Conservation (phyloP, 2,797 vertebrate genomes). For the Pangasius sanitwongsei region DNA sequence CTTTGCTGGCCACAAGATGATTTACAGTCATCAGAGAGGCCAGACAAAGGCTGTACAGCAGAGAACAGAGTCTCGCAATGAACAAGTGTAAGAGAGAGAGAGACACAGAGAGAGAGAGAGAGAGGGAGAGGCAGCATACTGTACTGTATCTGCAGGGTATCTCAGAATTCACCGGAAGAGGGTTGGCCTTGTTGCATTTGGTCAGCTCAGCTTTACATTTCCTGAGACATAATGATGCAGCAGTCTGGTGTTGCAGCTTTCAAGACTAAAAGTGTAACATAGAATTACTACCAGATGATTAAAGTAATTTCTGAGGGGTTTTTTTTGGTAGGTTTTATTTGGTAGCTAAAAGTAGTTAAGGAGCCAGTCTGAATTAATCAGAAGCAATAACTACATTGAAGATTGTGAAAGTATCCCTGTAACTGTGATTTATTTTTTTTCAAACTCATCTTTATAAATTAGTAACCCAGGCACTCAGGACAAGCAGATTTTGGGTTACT, state of each 20-base stretch:
- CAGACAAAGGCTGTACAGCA: conserved; percentile 46
- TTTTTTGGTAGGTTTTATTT: background rate
- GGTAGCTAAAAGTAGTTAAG: background rate
- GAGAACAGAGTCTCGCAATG: conserved; percentile 41
- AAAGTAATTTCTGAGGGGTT: background rate
- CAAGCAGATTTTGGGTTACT: background rate
- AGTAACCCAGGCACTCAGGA: background rate
- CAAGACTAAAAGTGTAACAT: background rate
- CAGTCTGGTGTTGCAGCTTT: background rate
- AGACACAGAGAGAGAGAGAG: background rate
- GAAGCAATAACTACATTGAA: background rate
- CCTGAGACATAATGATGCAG: background rate
- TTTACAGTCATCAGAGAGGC: conserved; percentile 68
- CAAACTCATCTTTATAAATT: background rate
- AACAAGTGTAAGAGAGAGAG: conserved; percentile 18
- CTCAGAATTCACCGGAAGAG: conserved; percentile 20
- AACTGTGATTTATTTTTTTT: background rate
- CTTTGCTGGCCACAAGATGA: conserved; percentile 66
- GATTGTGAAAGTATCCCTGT: background rate
- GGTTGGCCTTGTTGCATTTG: background rate
- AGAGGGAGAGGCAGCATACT: background rate
- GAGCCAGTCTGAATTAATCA: background rate
- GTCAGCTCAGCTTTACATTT: conserved; percentile 12
- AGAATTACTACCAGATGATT: background rate
- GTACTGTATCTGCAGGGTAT: background rate